phyloP scores from a whole-genome alignment of 2,113 vertebrate species.

The Tylochromis polylepis region DNA sequence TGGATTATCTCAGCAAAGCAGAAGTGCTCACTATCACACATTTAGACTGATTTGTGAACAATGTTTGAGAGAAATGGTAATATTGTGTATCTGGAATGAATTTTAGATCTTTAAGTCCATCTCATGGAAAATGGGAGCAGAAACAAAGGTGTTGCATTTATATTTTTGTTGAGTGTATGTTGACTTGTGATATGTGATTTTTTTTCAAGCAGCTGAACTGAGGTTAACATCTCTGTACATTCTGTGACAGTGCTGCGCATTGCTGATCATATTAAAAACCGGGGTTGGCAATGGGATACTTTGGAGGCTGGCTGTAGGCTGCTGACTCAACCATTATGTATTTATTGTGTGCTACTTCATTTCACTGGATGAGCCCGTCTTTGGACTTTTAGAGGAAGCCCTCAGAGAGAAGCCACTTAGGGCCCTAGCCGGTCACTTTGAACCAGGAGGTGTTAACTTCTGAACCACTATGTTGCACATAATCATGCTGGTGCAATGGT shows the following conservation, averaged over 20 bases:
- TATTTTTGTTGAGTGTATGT: too few relatives aligned
- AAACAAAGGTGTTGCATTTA: too few relatives aligned
- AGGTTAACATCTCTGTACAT: not conserved
- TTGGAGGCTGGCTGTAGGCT: not conserved
- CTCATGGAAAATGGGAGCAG: too few relatives aligned
- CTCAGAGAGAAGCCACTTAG: not conserved
- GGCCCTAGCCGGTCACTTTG: not conserved
- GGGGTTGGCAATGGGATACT: not conserved
- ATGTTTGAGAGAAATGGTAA: too few relatives aligned
- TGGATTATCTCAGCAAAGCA: too few relatives aligned
- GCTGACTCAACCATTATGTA: not conserved
- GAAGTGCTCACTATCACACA: too few relatives aligned
- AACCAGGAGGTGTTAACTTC: not conserved
- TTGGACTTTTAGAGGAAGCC: not conserved
- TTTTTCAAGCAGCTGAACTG: not conserved
- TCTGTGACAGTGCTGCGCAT: not conserved
- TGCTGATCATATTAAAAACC: not conserved
- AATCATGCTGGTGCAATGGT: too few relatives aligned
- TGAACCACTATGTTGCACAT: too few relatives aligned
- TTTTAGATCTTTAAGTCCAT: too few relatives aligned
- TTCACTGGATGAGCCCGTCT: not conserved
- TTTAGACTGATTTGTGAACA: too few relatives aligned
- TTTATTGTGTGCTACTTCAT: not conserved
- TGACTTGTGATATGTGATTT: not conserved
- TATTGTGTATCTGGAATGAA: too few relatives aligned